phyloP scores from a whole-genome alignment of 2,888 invertebrate genomes.

The Onchidella celtica region DNA sequence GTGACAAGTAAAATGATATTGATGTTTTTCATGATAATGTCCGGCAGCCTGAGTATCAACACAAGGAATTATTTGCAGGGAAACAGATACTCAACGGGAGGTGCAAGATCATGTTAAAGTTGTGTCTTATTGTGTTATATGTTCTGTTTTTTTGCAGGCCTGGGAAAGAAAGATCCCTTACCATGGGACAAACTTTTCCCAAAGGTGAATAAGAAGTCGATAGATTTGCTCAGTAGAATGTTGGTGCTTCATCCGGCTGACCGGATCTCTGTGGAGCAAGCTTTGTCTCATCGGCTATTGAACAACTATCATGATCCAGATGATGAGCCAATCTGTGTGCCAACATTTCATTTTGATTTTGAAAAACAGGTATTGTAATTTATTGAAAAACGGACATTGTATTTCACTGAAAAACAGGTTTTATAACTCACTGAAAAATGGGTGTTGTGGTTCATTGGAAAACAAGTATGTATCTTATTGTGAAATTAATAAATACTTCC shows the following conservation, averaged over 20 bases:
- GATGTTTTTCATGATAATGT: no score
- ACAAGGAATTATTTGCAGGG: no score
- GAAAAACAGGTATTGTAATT: conserved; percentile 73
- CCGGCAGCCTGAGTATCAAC: no score
- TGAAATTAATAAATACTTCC: no score
- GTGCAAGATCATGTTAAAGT: no score
- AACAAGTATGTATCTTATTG: no score
- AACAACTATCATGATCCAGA: conserved; percentile 81
- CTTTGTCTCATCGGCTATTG: conserved; percentile 80
- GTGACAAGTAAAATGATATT: no score
- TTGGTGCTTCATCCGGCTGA: conserved; percentile 79
- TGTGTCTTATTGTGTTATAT: no score
- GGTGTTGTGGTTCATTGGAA: no score
- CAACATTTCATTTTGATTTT: conserved; percentile 78
- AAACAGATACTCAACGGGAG: no score
- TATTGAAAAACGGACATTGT: background rate
- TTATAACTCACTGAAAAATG: no score
- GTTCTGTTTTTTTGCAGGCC: conserved; percentile 57
- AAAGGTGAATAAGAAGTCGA: conserved; percentile 79
- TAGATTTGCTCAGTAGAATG: conserved; percentile 77
- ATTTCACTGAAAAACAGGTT: no score
- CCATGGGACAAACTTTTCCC: conserved; percentile 79
- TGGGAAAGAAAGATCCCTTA: conserved; percentile 73
- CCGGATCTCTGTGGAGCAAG: conserved; percentile 79
- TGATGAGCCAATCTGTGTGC: conserved; percentile 79